Conservation (phyloP, 2,797 vertebrate genomes). For the Lepilemur ruficaudatus region DNA sequence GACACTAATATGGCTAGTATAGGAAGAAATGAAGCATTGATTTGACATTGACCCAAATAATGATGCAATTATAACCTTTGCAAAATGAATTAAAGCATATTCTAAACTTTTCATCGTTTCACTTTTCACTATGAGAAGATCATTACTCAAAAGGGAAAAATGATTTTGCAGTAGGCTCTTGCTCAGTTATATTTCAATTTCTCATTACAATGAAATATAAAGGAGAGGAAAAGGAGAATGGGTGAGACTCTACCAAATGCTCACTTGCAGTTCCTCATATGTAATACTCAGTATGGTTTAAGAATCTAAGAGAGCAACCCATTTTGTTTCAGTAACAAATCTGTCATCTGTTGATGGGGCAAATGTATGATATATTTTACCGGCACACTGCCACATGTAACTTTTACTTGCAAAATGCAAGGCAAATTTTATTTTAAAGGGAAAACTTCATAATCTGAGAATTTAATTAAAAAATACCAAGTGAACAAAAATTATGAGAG, state of each 20-base stretch:
- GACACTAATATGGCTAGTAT: not conserved
- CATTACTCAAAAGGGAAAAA: conserved; percentile 44
- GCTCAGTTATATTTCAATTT: conserved; percentile 30
- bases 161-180: not conserved
- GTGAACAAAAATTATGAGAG: not conserved
- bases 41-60: conserved; percentile 18
- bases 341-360: not conserved
- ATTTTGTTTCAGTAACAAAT: not conserved
- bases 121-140: not conserved
- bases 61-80: conserved; percentile 45
- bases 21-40: not conserved
- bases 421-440: not conserved
- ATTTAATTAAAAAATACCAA: conserved; percentile 39
- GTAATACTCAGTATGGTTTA: not conserved
- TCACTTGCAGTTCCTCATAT: not conserved
- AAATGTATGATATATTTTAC: not conserved
- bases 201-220: conserved; percentile 30
- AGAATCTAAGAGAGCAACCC: not conserved
- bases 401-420: conserved; percentile 33
- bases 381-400: not conserved
- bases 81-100: conserved; percentile 14
- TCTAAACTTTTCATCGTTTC: conserved; percentile 61
- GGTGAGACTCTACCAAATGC: not conserved
- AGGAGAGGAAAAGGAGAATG: not conserved
- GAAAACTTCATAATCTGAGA: not conserved